These are phyloP conservation scores for Parazoanthus swiftii DNA, from an alignment of 92 coral and sea anemone genomes.

Conservation along the genomic window DNA sequence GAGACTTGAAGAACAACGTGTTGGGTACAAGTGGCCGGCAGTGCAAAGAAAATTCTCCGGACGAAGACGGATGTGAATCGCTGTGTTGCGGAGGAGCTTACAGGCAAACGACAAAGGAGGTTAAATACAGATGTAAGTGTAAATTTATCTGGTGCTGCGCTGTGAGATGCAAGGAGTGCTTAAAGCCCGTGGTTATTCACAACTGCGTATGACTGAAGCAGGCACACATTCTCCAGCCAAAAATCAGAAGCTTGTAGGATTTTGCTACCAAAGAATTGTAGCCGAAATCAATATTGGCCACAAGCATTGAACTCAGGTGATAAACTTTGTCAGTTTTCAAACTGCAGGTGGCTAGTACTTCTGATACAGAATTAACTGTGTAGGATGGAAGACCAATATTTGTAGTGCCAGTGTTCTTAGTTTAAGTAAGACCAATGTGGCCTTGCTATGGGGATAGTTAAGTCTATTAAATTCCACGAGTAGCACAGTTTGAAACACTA, in stretches of 20 bases:
- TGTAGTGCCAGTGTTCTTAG: too few relatives aligned
- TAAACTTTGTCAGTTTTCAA: too few relatives aligned
- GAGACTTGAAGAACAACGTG: background rate
- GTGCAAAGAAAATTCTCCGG: background rate
- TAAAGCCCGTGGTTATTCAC: background rate
- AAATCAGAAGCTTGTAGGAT: background rate
- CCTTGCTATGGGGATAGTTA: too few relatives aligned
- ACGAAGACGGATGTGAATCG: background rate
- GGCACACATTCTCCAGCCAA: background rate
- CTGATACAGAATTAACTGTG: too few relatives aligned
- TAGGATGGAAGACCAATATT: too few relatives aligned
- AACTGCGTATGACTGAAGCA: background rate
- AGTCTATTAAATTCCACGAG: too few relatives aligned
- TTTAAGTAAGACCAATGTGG: too few relatives aligned
- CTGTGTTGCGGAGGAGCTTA: background rate
- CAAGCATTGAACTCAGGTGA: too few relatives aligned
- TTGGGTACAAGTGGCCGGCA: conserved; percentile 1
- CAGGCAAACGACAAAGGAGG: background rate
- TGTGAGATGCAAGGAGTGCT: background rate
- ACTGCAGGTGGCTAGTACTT: too few relatives aligned
- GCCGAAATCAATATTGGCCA: too few relatives aligned
- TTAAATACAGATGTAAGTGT: background rate
- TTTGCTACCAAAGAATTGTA: background rate
- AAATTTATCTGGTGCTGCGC: background rate
- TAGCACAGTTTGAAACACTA: too few relatives aligned